phyloP scores from a whole-genome alignment of 2,888 invertebrate species.

The Tiliacea citrago region DNA sequence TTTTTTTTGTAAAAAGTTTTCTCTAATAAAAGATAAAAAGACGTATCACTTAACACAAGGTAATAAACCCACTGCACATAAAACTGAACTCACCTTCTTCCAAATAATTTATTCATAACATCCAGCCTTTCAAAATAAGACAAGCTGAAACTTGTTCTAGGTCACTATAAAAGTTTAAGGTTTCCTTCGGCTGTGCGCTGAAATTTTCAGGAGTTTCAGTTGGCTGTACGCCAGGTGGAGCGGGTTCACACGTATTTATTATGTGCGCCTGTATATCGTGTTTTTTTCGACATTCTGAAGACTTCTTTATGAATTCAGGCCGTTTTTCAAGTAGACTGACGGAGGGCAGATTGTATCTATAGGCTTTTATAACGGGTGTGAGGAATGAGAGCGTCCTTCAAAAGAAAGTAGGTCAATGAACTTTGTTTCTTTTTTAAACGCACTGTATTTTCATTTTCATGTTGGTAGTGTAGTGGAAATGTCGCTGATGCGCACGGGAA shows the following conservation, averaged over 20 bases:
- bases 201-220: constrained; percentile 75
- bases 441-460: background rate
- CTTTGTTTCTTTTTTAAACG: background rate
- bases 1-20: no score
- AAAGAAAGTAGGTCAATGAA: constrained; percentile 18
- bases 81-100: constrained; percentile 24
- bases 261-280: constrained; percentile 53
- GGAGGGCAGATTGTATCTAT: constrained; percentile 43
- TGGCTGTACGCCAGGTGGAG: constrained; percentile 72
- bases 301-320: constrained; percentile 54
- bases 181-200: constrained; percentile 65
- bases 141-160: constrained; percentile 67
- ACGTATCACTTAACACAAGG: constrained; percentile 1
- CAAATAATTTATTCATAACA: constrained; percentile 55
- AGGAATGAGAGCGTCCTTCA: constrained; percentile 3
- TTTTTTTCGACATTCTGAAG: constrained; percentile 56
- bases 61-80: constrained; percentile 18
- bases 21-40: background rate
- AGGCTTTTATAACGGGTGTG: constrained; percentile 13
- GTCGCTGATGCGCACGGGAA: no score
- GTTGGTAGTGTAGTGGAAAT: background rate
- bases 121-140: constrained; percentile 54
- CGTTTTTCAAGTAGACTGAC: constrained; percentile 29
- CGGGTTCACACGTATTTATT: constrained; percentile 59
- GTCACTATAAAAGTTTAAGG: constrained; percentile 74